Evolutionary conservation across 1,140 invertebrate species (phyloP).

Genomic region (Agrilus planipennis): DNA sequence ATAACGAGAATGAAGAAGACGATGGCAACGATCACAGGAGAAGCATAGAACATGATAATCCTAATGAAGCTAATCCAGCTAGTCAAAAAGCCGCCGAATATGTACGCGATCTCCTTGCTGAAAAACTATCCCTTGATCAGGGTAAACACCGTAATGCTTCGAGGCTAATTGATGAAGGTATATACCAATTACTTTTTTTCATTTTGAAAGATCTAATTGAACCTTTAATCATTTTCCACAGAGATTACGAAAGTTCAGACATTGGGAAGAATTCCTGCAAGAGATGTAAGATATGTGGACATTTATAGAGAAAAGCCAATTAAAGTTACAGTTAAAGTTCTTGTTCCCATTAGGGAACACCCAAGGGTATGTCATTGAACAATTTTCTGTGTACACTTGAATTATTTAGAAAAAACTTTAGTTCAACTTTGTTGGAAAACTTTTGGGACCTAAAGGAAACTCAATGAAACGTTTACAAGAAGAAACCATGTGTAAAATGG

Average conservation of each 20-base stretch:
- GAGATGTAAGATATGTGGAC: constrained; percentile 41
- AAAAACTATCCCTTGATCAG: constrained; percentile 58
- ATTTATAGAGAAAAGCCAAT: constrained; percentile 73
- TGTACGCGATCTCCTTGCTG: constrained; percentile 57
- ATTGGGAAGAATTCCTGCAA: constrained; percentile 16
- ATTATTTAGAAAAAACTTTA: constrained; percentile 33
- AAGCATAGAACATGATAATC: too few species aligned
- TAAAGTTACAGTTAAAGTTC: constrained; percentile 65
- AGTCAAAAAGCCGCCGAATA: constrained; percentile 62
- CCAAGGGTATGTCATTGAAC: constrained; percentile 52
- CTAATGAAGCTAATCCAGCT: constrained; percentile 32
- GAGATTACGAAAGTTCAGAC: constrained; percentile 19
- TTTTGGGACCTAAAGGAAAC: constrained; percentile 83
- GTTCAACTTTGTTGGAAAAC: constrained; percentile 90
- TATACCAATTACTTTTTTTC: neutral
- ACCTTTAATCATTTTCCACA: constrained; percentile 12
- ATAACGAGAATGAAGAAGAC: constrained; percentile 32
- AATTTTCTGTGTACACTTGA: neutral
- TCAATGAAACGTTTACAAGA: constrained; percentile 83
- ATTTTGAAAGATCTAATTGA: too few species aligned
- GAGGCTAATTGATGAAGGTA: constrained; percentile 59
- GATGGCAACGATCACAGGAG: constrained; percentile 33
- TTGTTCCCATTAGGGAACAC: constrained; percentile 70
- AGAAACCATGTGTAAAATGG: constrained; percentile 88
- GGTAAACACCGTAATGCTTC: constrained; percentile 55